Base-by-base conservation (phyloP, 2,797 vertebrate genomes). In the Notamacropus eugenii region DNA sequence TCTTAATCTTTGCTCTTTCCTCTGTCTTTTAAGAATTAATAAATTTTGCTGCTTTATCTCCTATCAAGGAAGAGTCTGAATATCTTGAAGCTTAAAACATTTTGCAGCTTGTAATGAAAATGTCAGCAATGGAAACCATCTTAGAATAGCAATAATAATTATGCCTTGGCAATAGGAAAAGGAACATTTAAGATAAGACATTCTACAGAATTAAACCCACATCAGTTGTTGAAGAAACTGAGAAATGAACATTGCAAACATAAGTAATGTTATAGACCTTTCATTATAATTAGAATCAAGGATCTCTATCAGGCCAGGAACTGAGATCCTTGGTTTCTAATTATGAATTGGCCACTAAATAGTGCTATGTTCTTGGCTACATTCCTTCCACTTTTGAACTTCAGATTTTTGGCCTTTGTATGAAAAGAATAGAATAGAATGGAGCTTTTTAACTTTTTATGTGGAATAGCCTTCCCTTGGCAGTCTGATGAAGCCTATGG, bases 131-230 rank as follows among this genome's bases (percentile, higher is more conserved):
- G 10, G 9, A 82, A 57, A 74, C 55, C 57, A 91, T 91, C 16
- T 50, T 1, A 46, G 87, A 97, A 91, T 56, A 92, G 58, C 92
- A 96, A 93, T 96, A 90, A 95, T 87, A 92, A 96, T 50, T 50
- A 19, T 52, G 54, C 34, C 54, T 58, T 3, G 82, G 50, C 57
- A 96, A 93, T 28, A 96, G 96, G n/a, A 62, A 58, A 52, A 56
- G 91, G 56, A 96, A 57, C 59, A 55, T 95, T 94, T 93, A 93
- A 96, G 90, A 55, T 93, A 93, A 46, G 92, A 13, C 40, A 62
- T 91, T 96, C 95, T 95, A 10, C n/a, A 95, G 94, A 97, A 93
- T 96, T 96, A 97, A 97, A 96, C 2, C 34, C 54, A 50, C 82
- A 91, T 62, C 74, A 96, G 22, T 96, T 96, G 94, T 96, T 94